Evolutionary conservation across 2,888 invertebrate species (phyloP), one percentile per base, ranked within the genome.

Genomic region (Xestia c-nigrum): DNA sequence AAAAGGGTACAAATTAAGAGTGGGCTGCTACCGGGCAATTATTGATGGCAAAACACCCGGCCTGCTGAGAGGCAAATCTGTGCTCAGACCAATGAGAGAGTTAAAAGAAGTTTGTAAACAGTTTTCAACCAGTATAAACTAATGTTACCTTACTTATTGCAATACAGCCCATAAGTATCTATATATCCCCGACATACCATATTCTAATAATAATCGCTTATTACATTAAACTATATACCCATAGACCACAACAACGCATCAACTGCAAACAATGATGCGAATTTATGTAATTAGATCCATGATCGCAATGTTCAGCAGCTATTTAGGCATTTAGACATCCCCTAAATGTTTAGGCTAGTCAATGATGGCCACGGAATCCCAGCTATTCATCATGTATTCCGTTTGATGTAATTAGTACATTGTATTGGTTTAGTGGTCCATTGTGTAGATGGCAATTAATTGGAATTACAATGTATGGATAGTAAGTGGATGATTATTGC

Each of bases 291-390:
- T 86, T 83, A 86, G 84, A 78, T 75, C 65, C 43, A 73, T 68
- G 73, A 66, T 64, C 63, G 63, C 73, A 64, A 85, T 82, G 74
- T 75, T 61, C 78, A 46, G 46, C 63, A 69, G 71, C 78, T 81
- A 80, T 78, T 72, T 70, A 77, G 86, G 64, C 57, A 81, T 81
- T 71, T 69, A 76, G 86, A 63, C 52, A 81, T 80, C 77, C 64
- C 71, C 77, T 76, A 72, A 70, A 74, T 74, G 72, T 78, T 81
- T 83, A 70, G 81, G 21, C 81, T 85, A 64, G 76, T 68, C 84
- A 87, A 86, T 87, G 85, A 87, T 78, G 86, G 70, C 75, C 80
- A 83, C 71, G 81, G 84, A 74, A 82, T 87, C 78, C 78, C 12
- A 69, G 59, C 81, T 80, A 85, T 85, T 74, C 74, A 77, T 80